A percentile compares a stretch with the other conserved stretches of the same genome.
Conservation (phyloP, 1,140 invertebrate species). For the Apis dorsata region DNA sequence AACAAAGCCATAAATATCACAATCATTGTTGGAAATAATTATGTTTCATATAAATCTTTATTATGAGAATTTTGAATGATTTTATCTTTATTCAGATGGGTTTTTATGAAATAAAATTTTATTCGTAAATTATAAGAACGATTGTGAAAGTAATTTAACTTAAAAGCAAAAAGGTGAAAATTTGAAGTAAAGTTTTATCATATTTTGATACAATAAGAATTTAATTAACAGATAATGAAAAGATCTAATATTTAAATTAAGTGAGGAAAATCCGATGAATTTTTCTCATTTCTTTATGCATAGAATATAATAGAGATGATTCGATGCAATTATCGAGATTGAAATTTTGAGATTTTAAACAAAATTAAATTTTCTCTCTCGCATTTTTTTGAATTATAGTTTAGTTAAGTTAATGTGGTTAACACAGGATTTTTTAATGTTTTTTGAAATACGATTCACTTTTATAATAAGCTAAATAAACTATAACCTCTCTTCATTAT, state of each 20-base stretch:
- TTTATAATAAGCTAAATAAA: too few species aligned
- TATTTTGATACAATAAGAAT: background rate
- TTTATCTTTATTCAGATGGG: background rate
- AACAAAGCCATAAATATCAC: slow-evolving; percentile 7
- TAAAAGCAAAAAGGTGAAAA: background rate
- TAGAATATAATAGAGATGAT: too few species aligned
- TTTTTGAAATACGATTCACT: too few species aligned
- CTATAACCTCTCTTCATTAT: too few species aligned
- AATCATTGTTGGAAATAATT: background rate
- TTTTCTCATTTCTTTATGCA: too few species aligned
- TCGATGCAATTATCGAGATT: background rate
- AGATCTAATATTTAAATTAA: background rate
- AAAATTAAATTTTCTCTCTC: background rate
- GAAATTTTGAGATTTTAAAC: too few species aligned
- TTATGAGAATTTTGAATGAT: background rate
- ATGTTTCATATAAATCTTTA: background rate
- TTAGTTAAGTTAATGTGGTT: background rate
- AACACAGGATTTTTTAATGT: background rate
- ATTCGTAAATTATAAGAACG: background rate
- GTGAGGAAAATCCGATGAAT: too few species aligned
- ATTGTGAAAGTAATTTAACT: background rate
- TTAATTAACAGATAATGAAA: background rate
- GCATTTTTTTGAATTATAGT: background rate
- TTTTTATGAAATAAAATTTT: background rate
- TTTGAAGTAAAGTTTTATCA: background rate